These are phyloP conservation scores for Zaprionus nigranus DNA, from an alignment of 1,140 invertebrate genomes.

Conservation along the genomic window DNA sequence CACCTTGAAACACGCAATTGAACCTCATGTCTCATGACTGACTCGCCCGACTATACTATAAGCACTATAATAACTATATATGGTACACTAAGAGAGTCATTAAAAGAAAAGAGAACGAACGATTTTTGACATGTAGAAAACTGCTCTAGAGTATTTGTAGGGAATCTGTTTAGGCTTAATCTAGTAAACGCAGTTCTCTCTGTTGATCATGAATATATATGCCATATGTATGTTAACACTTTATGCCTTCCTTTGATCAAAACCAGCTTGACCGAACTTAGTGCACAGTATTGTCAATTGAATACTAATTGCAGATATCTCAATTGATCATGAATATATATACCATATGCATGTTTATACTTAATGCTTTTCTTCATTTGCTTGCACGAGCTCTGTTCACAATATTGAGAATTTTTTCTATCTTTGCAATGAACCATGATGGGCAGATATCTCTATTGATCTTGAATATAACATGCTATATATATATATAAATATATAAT, in stretches of 20 bases:
- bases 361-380: too few species aligned
- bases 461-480: not conserved
- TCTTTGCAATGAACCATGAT: not conserved
- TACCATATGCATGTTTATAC: not conserved
- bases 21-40: slow-evolving; percentile 19
- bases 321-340: not conserved
- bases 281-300: too few species aligned
- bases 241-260: too few species aligned
- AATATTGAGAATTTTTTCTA: not conserved
- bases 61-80: not conserved
- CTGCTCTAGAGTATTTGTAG: not conserved
- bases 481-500: not conserved
- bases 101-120: not conserved
- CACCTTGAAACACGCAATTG: slow-evolving; percentile 53
- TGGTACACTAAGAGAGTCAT: not conserved
- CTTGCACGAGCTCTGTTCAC: too few species aligned
- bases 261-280: too few species aligned
- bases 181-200: too few species aligned
- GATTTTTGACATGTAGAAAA: too few species aligned
- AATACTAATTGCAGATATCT: too few species aligned
- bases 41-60: not conserved
- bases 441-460: not conserved
- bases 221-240: not conserved
- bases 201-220: not conserved
- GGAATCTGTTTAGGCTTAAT: too few species aligned